Evolutionary conservation across 2,888 invertebrate genomes (phyloP).

Genomic region (Cataglyphis rosenhaueri): DNA sequence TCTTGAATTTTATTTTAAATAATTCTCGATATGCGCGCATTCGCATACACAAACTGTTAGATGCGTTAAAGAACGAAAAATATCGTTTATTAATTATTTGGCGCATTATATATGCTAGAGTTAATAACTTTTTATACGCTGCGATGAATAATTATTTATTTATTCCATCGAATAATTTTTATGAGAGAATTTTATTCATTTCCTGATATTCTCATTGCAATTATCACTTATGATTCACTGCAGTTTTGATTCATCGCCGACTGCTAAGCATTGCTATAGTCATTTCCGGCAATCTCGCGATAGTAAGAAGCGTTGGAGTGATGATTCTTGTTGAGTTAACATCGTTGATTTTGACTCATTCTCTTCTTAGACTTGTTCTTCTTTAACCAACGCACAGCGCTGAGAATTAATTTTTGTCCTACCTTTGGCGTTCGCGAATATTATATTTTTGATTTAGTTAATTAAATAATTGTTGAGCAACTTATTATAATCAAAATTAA

Average conservation of each 20-base stretch:
- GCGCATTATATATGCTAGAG: neutral
- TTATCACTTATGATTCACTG: slow-evolving; percentile 55
- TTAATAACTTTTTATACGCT: neutral
- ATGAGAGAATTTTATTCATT: neutral
- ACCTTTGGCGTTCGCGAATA: neutral
- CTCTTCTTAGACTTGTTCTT: neutral
- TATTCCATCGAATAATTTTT: neutral
- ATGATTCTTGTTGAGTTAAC: slow-evolving; percentile 23
- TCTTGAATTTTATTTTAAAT: neutral
- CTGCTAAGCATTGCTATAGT: slow-evolving; percentile 24
- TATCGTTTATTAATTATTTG: neutral
- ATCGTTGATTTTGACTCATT: slow-evolving; percentile 43
- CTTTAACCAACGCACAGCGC: neutral
- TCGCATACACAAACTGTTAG: neutral
- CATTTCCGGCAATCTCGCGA: slow-evolving; percentile 42
- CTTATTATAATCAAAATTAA: slow-evolving; percentile 1
- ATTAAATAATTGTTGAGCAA: neutral
- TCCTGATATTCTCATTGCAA: slow-evolving; percentile 15
- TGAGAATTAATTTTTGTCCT: slow-evolving; percentile 11
- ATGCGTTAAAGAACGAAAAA: neutral
- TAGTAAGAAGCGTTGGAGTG: slow-evolving; percentile 20
- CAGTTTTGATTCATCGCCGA: slow-evolving; percentile 59
- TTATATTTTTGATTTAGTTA: neutral
- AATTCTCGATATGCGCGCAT: neutral
- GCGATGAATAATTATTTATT: neutral